Conservation (phyloP, 1,140 invertebrate genomes). For the Notospermus geniculatus region DNA sequence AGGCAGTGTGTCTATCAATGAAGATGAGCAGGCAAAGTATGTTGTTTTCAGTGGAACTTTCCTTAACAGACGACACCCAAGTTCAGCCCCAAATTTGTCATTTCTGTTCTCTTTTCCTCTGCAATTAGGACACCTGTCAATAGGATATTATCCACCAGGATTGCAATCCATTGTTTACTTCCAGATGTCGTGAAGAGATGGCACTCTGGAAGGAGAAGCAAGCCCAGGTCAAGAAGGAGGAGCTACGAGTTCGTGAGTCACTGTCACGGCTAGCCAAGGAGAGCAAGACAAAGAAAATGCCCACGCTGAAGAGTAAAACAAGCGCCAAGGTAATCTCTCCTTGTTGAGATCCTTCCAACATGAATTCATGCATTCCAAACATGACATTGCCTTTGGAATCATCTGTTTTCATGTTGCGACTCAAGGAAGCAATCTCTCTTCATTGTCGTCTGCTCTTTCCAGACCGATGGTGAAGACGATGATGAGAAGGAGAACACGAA, state of each 20-base stretch:
- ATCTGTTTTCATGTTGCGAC: too few species aligned
- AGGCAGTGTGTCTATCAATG: constrained; percentile 34
- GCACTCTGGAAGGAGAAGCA: constrained; percentile 50
- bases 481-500: constrained; percentile 8
- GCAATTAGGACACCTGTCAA: too few species aligned
- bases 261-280: constrained; percentile 32
- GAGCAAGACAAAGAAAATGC: constrained; percentile 15
- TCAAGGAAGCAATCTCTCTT: constrained; percentile 1
- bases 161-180: background rate
- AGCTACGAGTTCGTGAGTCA: constrained; percentile 40
- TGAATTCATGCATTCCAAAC: too few species aligned
- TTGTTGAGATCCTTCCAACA: constrained; percentile 9
- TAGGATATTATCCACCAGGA: too few species aligned
- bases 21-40: constrained; percentile 46
- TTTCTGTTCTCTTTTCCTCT: too few species aligned
- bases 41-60: constrained; percentile 15
- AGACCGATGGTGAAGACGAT: constrained; percentile 16
- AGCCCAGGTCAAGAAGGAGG: constrained; percentile 46
- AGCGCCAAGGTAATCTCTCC: constrained; percentile 14
- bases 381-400: too few species aligned
- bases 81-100: background rate
- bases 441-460: too few species aligned
- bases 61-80: background rate
- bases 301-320: constrained; percentile 4
- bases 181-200: constrained; percentile 44